A percentile compares a stretch with the other conserved stretches of the same genome.
Evolutionary conservation across 53 echinoderm and acorn worm genomes (phyloP).

Genomic region (Apostichopus leukothele): DNA sequence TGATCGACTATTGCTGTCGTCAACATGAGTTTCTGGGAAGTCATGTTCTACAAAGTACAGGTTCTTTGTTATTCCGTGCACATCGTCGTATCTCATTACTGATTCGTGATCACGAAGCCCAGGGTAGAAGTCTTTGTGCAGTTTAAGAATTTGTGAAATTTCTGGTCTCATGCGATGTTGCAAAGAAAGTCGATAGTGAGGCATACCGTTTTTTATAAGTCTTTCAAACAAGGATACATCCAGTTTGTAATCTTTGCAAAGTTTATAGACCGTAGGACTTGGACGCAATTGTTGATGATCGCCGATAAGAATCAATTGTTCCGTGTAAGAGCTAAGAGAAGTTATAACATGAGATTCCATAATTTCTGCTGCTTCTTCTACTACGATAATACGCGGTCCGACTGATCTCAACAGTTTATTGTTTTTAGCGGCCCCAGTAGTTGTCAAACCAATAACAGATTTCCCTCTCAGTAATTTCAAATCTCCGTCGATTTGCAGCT

Average conservation of each 20-base stretch:
- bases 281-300: constrained; percentile 95
- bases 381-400: constrained; percentile 67
- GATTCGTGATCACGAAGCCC: constrained; percentile 65
- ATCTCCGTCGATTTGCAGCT: constrained; percentile 55
- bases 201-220: constrained; percentile 85
- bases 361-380: constrained; percentile 96
- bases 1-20: constrained; percentile 73
- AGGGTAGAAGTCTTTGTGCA: constrained; percentile 71
- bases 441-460: constrained; percentile 81
- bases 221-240: constrained; percentile 92
- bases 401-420: constrained; percentile 60
- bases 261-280: constrained; percentile 84
- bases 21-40: constrained; percentile 52
- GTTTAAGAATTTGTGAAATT: constrained; percentile 74
- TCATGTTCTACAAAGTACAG: constrained; percentile 80
- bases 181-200: constrained; percentile 57
- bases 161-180: constrained; percentile 97
- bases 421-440: constrained; percentile 82
- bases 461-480: constrained; percentile 50
- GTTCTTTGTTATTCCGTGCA: constrained; percentile 66
- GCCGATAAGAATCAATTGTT: constrained; percentile 92
- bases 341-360: constrained; percentile 93
- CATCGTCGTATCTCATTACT: constrained; percentile 58
- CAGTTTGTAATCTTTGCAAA: constrained; percentile 73
- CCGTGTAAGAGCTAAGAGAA: constrained; percentile 59